These are phyloP conservation scores for Alouatta palliata DNA, from an alignment of 2,113 vertebrate genomes.

Conservation along the genomic window DNA sequence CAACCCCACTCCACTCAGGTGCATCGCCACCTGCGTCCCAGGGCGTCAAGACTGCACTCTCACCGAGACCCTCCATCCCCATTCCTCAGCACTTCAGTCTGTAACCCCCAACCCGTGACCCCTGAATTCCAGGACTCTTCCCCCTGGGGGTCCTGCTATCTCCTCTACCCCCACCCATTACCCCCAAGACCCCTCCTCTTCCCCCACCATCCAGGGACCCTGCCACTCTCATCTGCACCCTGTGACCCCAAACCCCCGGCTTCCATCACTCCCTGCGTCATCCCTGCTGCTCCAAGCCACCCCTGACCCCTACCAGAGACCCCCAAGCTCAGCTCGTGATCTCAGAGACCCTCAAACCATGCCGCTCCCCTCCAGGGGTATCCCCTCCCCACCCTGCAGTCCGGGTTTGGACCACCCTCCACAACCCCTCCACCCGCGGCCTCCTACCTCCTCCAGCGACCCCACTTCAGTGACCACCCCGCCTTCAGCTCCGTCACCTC, in stretches of 20 bases:
- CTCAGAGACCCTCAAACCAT: not conserved
- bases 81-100: not conserved
- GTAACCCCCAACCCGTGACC: not conserved
- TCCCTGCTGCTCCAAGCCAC: no score
- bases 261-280: no score
- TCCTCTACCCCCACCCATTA: not conserved
- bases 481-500: not conserved
- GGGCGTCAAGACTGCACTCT: not conserved
- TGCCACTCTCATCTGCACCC: no score
- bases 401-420: not conserved
- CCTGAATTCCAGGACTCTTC: not conserved
- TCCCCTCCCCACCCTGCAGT: not conserved
- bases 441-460: not conserved
- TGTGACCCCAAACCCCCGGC: no score
- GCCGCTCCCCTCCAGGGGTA: not conserved
- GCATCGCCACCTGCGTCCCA: not conserved
- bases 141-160: not conserved
- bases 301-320: no score
- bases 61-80: not conserved
- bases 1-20: not conserved
- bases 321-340: not conserved
- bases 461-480: no score
- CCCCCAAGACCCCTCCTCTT: not conserved
- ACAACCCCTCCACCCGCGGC: not conserved
- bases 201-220: not conserved